Conservation (phyloP, 2,113 vertebrate genomes). For the Danionella cerebrum region DNA sequence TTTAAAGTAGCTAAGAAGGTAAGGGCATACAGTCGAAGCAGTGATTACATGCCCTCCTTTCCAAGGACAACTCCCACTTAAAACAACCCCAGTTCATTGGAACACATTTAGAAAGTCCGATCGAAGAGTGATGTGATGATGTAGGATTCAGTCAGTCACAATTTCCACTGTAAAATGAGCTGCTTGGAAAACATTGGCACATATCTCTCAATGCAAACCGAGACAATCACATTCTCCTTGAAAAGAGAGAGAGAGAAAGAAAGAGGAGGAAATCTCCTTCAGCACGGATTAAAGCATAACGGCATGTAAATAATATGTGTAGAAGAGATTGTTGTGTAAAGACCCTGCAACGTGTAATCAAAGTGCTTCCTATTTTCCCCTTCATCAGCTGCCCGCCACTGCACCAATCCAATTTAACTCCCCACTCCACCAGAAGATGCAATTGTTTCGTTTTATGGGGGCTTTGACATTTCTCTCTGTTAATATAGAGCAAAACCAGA, state of each 20-base stretch:
- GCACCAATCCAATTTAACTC: slow-evolving; percentile 76
- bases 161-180: slow-evolving; percentile 60
- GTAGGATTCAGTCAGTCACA: slow-evolving; percentile 58
- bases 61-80: not conserved
- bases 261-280: slow-evolving; percentile 48
- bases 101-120: not conserved
- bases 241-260: slow-evolving; percentile 29
- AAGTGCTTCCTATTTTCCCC: slow-evolving; percentile 67
- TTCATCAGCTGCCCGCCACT: slow-evolving; percentile 68
- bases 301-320: slow-evolving; percentile 67
- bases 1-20: too few relatives aligned
- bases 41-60: not conserved
- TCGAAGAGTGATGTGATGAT: slow-evolving; percentile 39
- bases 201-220: slow-evolving; percentile 59
- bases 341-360: slow-evolving; percentile 74
- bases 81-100: not conserved
- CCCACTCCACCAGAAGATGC: slow-evolving; percentile 66
- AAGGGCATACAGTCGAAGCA: not conserved
- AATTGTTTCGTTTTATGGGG: slow-evolving; percentile 80
- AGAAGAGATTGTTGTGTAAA: slow-evolving; percentile 70
- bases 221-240: slow-evolving; percentile 58
- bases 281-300: slow-evolving; percentile 63
- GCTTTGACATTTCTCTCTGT: slow-evolving; percentile 75
- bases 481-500: slow-evolving; percentile 70
- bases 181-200: slow-evolving; percentile 58